These are phyloP conservation scores for Notarius quadriscutis DNA, from an alignment of 2,113 vertebrate genomes.

Conservation along the genomic window DNA sequence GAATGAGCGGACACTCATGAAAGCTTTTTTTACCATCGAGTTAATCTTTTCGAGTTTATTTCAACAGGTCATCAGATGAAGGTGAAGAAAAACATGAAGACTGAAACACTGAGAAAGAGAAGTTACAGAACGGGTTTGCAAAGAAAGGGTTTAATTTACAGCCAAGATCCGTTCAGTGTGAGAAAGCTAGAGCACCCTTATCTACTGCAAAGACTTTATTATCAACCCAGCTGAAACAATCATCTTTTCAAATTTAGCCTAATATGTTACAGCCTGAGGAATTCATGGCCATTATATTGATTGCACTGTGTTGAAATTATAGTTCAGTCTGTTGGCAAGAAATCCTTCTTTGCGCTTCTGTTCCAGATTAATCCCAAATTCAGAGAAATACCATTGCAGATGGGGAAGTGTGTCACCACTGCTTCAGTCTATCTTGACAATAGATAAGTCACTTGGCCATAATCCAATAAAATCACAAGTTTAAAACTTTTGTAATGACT, in stretches of 20 bases:
- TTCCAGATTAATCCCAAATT: slow-evolving; percentile 6
- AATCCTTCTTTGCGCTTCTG: slow-evolving; percentile 19
- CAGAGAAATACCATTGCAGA: not conserved
- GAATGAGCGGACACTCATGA: not conserved
- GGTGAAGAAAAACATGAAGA: not conserved
- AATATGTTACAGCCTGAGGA: slow-evolving; percentile 17
- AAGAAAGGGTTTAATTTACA: slow-evolving; percentile 10
- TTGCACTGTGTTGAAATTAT: slow-evolving; percentile 8
- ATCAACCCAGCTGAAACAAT: slow-evolving; percentile 31
- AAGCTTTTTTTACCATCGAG: not conserved
- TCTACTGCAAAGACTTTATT: not conserved
- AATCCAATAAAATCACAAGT: slow-evolving; percentile 14
- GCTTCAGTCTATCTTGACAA: not conserved
- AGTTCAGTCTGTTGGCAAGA: slow-evolving; percentile 14
- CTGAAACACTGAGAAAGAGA: not conserved
- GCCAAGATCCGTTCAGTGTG: slow-evolving; percentile 8
- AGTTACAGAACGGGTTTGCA: not conserved
- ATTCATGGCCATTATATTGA: slow-evolving; percentile 27
- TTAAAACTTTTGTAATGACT: slow-evolving; percentile 3
- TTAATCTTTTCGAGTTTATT: not conserved
- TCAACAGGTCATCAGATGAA: slow-evolving; percentile 5
- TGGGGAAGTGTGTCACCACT: not conserved
- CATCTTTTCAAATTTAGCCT: slow-evolving; percentile 25
- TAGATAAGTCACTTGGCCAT: not conserved
- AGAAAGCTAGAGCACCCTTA: not conserved